A percentile compares a stretch with the other conserved stretches of the same genome.
Conservation (phyloP, 2,113 vertebrate genomes). For the Prietella phreatophila region DNA sequence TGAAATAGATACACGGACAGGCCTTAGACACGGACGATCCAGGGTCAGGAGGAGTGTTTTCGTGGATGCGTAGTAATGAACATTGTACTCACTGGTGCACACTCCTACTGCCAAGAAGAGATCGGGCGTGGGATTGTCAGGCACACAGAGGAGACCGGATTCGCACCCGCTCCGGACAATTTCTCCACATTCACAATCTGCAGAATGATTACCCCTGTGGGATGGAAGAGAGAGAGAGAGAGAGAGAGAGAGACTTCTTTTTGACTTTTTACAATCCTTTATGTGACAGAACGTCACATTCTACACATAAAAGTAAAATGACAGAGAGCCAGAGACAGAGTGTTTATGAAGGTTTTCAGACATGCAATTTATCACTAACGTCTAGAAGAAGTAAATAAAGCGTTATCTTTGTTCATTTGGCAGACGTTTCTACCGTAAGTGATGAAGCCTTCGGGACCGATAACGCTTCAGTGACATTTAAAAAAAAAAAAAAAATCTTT, state of each 20-base stretch:
- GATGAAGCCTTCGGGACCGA: not conserved
- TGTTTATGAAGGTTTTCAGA: not conserved
- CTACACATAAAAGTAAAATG: too few relatives aligned
- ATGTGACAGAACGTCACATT: too few relatives aligned
- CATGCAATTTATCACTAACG: not conserved
- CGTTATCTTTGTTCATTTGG: not conserved
- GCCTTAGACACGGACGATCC: not conserved
- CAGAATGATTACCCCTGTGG: not conserved
- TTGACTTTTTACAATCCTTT: too few relatives aligned
- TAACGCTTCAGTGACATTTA: not conserved
- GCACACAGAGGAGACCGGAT: not conserved
- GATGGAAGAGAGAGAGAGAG: not conserved
- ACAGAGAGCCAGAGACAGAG: too few relatives aligned
- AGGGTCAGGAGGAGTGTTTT: not conserved
- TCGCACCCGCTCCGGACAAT: not conserved
- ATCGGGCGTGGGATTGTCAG: rapidly evolving
- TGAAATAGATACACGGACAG: not conserved
- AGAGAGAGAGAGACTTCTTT: too few relatives aligned
- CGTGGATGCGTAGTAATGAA: not conserved
- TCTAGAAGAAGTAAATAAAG: not conserved
- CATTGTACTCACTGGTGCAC: not conserved
- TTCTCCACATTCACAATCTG: not conserved
- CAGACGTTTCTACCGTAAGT: not conserved
- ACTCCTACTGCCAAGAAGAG: not conserved
- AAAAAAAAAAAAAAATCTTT: too few relatives aligned